Base-by-base conservation (phyloP, 2,113 vertebrate genomes). In the Platichthys stellatus region DNA sequence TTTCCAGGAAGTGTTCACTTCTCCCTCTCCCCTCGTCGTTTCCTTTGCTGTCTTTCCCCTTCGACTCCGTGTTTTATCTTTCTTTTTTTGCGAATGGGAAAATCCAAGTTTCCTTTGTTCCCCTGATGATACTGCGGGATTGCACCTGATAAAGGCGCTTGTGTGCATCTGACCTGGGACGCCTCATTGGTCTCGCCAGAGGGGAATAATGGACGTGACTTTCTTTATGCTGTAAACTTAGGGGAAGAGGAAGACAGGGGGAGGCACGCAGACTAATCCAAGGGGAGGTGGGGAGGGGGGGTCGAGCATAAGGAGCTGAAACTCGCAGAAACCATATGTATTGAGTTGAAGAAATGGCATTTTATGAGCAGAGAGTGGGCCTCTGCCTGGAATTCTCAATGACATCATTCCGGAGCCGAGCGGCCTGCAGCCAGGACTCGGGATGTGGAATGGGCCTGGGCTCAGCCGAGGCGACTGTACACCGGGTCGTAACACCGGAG, bases 331-430 rank as follows among this genome's bases (percentile, higher is more conserved):
- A 83, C 86, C 91, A 91, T 90, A 90, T 93, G 93, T 83, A 91
- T 78, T 69, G 78, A 92, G 86, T 88, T 86, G 88, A 81, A 90
- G 82, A 89, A 89, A 91, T 83, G 45, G 60, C 65, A 53, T 91
- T 92, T 93, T 92, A 94, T 91, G 90, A 92, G 89, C 77, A 15
- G 65, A 85, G 85, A 92, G 86, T 83, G 93, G 91, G 91, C 92
- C 91, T 91, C 92, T 77, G 91, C 86, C 87, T 90, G 92, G 91
- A 93, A 94, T 92, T 93, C 91, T 88, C 88, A 81, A 88, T 93
- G 93, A 94, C 93, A 92, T 94, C 90, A 93, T 92, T 70, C 72
- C 82, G 56, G 76, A 87, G 84, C 59, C 20, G 63, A 73, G 70
- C 26, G 35, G 57, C 15, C 45, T 40, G 53, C 61, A 84, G 76